Conservation (phyloP, 2,888 invertebrate species). For the Metacarcinus magister region DNA sequence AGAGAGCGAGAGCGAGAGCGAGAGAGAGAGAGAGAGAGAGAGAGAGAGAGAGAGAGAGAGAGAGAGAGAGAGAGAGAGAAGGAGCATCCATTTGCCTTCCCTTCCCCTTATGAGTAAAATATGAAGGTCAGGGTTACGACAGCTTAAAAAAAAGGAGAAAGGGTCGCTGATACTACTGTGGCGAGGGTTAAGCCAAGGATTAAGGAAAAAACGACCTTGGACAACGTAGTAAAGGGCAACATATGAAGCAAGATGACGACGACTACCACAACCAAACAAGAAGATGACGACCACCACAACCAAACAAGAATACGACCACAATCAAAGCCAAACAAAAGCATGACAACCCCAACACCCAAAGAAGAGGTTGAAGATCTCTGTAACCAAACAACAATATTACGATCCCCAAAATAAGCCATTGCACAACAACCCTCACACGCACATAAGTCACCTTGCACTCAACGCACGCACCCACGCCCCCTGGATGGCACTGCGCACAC, state of each 20-base stretch:
- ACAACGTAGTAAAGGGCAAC: not conserved
- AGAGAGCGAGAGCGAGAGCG: not conserved
- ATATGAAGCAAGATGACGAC: not conserved
- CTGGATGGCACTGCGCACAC: not conserved
- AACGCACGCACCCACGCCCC: not conserved
- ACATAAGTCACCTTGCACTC: not conserved
- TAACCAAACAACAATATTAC: not conserved
- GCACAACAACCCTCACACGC: not conserved
- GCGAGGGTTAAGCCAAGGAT: not conserved
- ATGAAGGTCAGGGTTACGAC: not conserved
- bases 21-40: not conserved
- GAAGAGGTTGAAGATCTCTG: no score
- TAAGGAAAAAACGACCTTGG: not conserved
- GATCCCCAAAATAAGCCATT: not conserved
- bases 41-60: not conserved
- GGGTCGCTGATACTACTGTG: not conserved
- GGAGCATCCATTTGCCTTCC: not conserved
- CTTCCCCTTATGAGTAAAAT: not conserved
- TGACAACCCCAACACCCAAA: not conserved
- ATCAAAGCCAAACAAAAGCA: not conserved
- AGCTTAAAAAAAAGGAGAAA: not conserved
- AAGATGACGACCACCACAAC: not conserved
- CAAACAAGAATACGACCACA: not conserved
- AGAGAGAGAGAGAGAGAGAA: not conserved
- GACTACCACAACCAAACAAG: constrained; percentile 8